phyloP scores from a whole-genome alignment of 2,888 invertebrate genomes.

The Pseudococcus viburni region DNA sequence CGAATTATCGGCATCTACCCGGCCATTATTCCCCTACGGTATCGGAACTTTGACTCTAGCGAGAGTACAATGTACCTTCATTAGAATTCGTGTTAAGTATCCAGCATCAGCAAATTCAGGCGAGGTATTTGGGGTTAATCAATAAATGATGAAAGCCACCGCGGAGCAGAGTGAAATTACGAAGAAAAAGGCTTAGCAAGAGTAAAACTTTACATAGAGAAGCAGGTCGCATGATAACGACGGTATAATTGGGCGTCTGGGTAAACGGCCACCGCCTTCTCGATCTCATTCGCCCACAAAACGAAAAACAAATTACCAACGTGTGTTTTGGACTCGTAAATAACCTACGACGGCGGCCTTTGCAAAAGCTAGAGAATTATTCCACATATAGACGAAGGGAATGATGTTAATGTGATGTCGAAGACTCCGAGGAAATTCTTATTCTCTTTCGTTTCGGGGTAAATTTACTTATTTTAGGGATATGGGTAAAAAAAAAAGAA shows the following conservation, averaged over 20 bases:
- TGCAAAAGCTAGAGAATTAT: neutral
- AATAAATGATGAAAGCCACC: slow-evolving; percentile 1
- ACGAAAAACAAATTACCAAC: neutral
- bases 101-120: neutral
- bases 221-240: neutral
- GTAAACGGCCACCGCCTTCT: neutral
- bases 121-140: slow-evolving; percentile 2
- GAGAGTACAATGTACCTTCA: neutral
- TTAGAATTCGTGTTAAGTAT: slow-evolving; percentile 23
- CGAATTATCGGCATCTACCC: neutral
- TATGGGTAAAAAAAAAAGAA: neutral
- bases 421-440: slow-evolving; percentile 3
- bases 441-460: no score
- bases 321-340: neutral
- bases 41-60: neutral
- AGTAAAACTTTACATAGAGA: neutral
- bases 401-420: neutral
- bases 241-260: neutral
- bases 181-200: slow-evolving; percentile 24
- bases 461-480: neutral
- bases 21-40: neutral
- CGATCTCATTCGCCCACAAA: neutral
- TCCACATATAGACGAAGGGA: neutral
- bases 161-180: slow-evolving; percentile 1
- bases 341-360: neutral